Percentiles rank a stretch among this genome's conserved stretches.
phyloP scores from a whole-genome alignment of 2,888 invertebrate genomes.

The Polyploca ridens region DNA sequence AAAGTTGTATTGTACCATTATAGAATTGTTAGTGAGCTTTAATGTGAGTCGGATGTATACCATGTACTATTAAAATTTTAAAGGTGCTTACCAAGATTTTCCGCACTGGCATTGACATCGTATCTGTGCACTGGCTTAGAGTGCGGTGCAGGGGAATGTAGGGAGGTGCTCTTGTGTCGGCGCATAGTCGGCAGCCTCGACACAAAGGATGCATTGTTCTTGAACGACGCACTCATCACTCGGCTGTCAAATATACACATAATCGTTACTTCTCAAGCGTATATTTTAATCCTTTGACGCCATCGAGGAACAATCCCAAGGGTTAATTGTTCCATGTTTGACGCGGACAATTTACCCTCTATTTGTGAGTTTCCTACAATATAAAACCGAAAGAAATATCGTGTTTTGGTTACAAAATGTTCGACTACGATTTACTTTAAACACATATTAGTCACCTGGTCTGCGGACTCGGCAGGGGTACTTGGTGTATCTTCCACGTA shows the following conservation, averaged over 20 bases:
- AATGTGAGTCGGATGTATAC: slow-evolving; percentile 30
- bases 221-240: slow-evolving; percentile 91
- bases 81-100: slow-evolving; percentile 87
- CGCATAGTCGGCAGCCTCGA: slow-evolving; percentile 95
- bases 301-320: no score
- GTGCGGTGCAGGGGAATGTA: slow-evolving; percentile 90
- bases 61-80: slow-evolving; percentile 4
- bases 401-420: neutral
- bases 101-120: slow-evolving; percentile 90
- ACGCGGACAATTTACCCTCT: neutral
- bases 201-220: slow-evolving; percentile 97
- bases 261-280: slow-evolving; percentile 30
- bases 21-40: slow-evolving; percentile 15
- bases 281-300: no score
- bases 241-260: slow-evolving; percentile 82
- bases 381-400: neutral
- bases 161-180: slow-evolving; percentile 90
- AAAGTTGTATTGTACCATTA: neutral
- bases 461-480: slow-evolving; percentile 93
- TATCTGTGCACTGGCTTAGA: slow-evolving; percentile 86
- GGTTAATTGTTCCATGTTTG: no score
- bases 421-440: no score
- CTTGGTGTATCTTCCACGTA: slow-evolving; percentile 98
- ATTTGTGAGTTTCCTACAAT: neutral
- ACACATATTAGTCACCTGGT: slow-evolving; percentile 87